Conservation (phyloP, 2,888 invertebrate species). For the Lasioglossum malachurum region DNA sequence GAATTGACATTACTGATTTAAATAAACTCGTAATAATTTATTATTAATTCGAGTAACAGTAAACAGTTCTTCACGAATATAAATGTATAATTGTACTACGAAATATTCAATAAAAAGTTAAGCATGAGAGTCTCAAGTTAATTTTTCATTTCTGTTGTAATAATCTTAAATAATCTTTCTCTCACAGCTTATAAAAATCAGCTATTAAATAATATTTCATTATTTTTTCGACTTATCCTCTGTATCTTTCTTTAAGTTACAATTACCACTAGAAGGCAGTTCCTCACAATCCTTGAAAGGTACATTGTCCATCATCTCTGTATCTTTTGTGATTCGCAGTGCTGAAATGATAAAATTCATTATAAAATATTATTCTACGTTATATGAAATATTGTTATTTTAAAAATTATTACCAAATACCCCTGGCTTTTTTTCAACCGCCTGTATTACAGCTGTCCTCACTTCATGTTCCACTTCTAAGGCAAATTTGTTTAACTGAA, state of each 20-base stretch:
- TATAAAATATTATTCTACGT: not conserved
- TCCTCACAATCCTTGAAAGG: conserved; percentile 75
- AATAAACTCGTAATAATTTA: conserved; percentile 22
- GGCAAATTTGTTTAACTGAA: conserved; percentile 89
- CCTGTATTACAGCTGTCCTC: conserved; percentile 91
- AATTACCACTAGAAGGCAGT: not conserved
- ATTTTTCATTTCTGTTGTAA: not conserved
- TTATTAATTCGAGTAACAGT: conserved; percentile 25
- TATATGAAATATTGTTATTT: not conserved
- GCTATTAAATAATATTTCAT: conserved; percentile 1
- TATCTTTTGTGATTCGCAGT: conserved; percentile 88
- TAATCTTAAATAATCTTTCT: not conserved
- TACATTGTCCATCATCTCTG: conserved; percentile 88
- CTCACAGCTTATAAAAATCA: not conserved
- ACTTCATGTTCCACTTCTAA: conserved; percentile 90
- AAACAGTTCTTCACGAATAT: conserved; percentile 7
- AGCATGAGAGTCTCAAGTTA: not conserved
- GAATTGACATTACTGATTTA: conserved; percentile 10
- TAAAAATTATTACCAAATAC: conserved; percentile 87
- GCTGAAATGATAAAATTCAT: conserved; percentile 84
- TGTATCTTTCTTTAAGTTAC: not conserved
- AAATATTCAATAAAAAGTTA: conserved; percentile 30
- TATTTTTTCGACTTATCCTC: conserved; percentile 26
- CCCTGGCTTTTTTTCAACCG: conserved; percentile 89
- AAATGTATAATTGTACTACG: conserved; percentile 30